A percentile compares a stretch with the other conserved stretches of the same genome.
These are phyloP conservation scores for Gibbula magus DNA, from an alignment of 2,888 invertebrate genomes.

Conservation along the genomic window DNA sequence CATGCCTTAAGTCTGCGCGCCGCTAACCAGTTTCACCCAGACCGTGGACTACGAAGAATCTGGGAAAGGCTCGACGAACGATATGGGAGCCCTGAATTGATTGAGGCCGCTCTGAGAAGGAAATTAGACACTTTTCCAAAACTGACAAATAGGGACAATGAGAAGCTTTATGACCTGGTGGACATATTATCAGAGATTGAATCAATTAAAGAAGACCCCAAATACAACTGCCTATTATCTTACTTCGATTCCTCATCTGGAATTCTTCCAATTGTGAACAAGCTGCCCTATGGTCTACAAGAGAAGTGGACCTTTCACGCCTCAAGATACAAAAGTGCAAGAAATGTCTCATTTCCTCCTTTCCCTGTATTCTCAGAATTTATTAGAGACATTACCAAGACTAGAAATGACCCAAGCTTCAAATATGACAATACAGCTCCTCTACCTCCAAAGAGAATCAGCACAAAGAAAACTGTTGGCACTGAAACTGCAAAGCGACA, in stretches of 20 bases:
- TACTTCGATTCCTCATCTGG: slow-evolving; percentile 45
- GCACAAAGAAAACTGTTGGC: too few relatives aligned
- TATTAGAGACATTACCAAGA: slow-evolving; percentile 27
- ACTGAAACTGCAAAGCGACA: neutral
- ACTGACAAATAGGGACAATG: slow-evolving; percentile 34
- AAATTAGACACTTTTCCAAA: slow-evolving; percentile 39
- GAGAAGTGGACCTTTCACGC: slow-evolving; percentile 44
- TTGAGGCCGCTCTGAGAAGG: slow-evolving; percentile 31
- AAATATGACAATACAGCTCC: too few relatives aligned
- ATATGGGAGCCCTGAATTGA: slow-evolving; percentile 39
- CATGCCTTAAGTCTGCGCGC: slow-evolving; percentile 34
- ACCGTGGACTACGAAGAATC: slow-evolving; percentile 18
- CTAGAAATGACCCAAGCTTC: too few relatives aligned
- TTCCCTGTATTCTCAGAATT: slow-evolving; percentile 41
- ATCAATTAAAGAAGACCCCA: slow-evolving; percentile 34
- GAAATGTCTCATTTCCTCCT: slow-evolving; percentile 41
- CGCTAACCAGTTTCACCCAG: slow-evolving; percentile 30
- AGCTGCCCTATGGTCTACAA: slow-evolving; percentile 40
- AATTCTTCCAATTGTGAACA: slow-evolving; percentile 40
- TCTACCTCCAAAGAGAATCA: too few relatives aligned
- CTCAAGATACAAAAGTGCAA: slow-evolving; percentile 33
- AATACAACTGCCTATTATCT: slow-evolving; percentile 30
- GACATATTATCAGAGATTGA: slow-evolving; percentile 41
- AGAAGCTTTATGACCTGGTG: slow-evolving; percentile 33
- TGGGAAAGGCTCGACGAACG: slow-evolving; percentile 35